phyloP scores from a whole-genome alignment of 2,113 vertebrate genomes.

The Epinephelus lanceolatus region DNA sequence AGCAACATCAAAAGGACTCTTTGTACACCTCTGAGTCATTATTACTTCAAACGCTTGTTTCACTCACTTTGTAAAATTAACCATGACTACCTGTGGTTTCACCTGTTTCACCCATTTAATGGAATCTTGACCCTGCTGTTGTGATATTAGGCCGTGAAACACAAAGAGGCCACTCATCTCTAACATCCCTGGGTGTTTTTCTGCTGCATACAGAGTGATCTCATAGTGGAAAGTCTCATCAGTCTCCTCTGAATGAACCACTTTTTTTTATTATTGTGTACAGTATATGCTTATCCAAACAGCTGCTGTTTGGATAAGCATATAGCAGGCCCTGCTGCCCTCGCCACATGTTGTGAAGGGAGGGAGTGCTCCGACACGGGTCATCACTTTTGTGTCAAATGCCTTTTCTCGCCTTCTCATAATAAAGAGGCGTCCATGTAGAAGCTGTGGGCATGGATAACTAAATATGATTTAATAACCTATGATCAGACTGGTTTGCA shows the following conservation, averaged over 20 bases:
- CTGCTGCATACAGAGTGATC: not conserved
- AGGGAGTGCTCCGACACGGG: constrained; percentile 12
- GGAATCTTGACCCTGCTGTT: constrained; percentile 9
- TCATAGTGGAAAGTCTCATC: not conserved
- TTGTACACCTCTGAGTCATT: constrained; percentile 50
- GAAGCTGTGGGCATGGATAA: constrained; percentile 7
- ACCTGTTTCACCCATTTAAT: constrained; percentile 13
- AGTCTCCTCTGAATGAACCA: constrained; percentile 5
- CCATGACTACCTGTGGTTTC: constrained; percentile 3
- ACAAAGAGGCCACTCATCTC: constrained; percentile 3
- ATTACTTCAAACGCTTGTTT: constrained; percentile 51
- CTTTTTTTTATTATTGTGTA: constrained; percentile 24
- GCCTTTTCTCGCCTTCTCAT: constrained; percentile 1
- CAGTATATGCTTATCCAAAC: constrained; percentile 51
- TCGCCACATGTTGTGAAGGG: constrained; percentile 30
- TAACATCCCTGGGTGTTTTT: not conserved
- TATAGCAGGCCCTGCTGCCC: constrained; percentile 10
- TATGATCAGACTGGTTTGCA: constrained; percentile 18
- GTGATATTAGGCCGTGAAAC: not conserved
- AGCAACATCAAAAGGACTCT: constrained; percentile 59
- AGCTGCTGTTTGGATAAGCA: constrained; percentile 56
- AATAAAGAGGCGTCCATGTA: constrained; percentile 5
- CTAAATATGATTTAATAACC: constrained; percentile 55
- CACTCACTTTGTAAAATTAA: constrained; percentile 48
- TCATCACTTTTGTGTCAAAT: constrained; percentile 18